phyloP scores from a whole-genome alignment of 2,888 invertebrate species.

The Chloroclysta siterata region DNA sequence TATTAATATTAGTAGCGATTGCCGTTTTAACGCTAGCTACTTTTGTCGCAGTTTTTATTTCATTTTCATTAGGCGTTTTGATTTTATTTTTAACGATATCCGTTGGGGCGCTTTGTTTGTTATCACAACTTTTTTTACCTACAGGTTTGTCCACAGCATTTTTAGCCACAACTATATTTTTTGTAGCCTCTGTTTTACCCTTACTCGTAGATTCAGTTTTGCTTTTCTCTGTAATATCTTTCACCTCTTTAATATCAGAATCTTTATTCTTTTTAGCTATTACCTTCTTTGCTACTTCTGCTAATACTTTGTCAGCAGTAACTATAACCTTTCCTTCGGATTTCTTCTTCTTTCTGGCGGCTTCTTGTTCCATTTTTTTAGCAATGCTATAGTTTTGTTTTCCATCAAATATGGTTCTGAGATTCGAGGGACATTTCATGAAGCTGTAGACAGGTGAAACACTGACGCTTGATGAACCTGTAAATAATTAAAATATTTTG shows the following conservation, averaged over 20 bases:
- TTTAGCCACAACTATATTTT: slow-evolving; percentile 10
- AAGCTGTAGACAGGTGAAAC: slow-evolving; percentile 65
- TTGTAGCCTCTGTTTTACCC: slow-evolving; percentile 5
- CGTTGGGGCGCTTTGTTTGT: slow-evolving; percentile 5
- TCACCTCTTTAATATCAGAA: neutral
- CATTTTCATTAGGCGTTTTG: slow-evolving; percentile 1
- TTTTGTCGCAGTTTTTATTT: neutral
- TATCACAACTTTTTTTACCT: slow-evolving; percentile 1
- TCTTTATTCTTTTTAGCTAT: slow-evolving; percentile 6
- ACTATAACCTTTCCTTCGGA: slow-evolving; percentile 3
- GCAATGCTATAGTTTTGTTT: slow-evolving; percentile 10
- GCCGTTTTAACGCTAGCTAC: slow-evolving; percentile 1
- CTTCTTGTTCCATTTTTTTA: slow-evolving; percentile 20
- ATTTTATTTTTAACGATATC: slow-evolving; percentile 9
- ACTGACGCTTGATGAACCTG: slow-evolving; percentile 62
- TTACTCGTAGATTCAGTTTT: slow-evolving; percentile 7
- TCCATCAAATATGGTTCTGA: slow-evolving; percentile 53
- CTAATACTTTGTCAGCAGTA: slow-evolving; percentile 26
- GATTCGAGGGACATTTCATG: slow-evolving; percentile 57
- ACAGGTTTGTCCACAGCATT: slow-evolving; percentile 6
- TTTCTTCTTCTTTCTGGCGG: slow-evolving; percentile 15
- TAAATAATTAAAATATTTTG: slow-evolving; percentile 33
- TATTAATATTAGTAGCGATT: neutral
- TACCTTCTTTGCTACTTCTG: slow-evolving; percentile 15
- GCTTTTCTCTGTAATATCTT: neutral